These are phyloP conservation scores for Sinosuthora webbiana DNA, from an alignment of 2,113 vertebrate genomes.

Conservation along the genomic window DNA sequence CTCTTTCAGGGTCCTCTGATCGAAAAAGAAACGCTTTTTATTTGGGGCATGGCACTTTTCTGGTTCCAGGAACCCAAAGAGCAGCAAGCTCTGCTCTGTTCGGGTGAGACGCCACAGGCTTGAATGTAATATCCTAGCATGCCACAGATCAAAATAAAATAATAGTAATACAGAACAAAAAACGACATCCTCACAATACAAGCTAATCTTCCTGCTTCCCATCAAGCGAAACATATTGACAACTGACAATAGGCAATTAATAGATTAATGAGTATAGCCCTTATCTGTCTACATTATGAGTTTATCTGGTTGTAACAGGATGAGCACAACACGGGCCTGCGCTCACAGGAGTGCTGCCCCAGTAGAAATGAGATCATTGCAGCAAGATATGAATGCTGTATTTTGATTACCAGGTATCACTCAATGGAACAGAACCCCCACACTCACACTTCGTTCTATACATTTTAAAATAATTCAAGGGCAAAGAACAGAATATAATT, in stretches of 20 bases:
- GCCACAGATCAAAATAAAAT: conserved; percentile 28
- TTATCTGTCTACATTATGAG: conserved; percentile 69
- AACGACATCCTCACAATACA: conserved; percentile 53
- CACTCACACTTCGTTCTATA: conserved; percentile 27
- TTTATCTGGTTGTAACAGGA: conserved; percentile 73
- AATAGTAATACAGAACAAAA: conserved; percentile 21
- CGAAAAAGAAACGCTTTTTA: background rate
- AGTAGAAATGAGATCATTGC: conserved; percentile 65
- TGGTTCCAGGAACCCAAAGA: conserved; percentile 12
- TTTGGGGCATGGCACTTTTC: conserved; percentile 8
- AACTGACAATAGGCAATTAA: conserved; percentile 72
- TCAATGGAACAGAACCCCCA: background rate
- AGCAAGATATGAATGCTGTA: conserved; percentile 50
- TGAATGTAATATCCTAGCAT: background rate
- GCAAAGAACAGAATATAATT: conserved; percentile 62
- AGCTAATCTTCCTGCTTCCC: conserved; percentile 54
- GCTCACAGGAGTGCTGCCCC: conserved; percentile 56
- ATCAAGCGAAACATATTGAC: conserved; percentile 65
- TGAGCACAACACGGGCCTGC: conserved; percentile 42
- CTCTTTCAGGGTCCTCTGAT: background rate
- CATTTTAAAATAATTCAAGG: conserved; percentile 64
- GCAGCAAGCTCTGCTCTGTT: background rate
- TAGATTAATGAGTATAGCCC: conserved; percentile 68
- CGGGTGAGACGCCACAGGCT: background rate
- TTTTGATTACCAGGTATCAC: conserved; percentile 65